Base-by-base conservation (phyloP, 1,140 invertebrate species). In the Trypoxylus dichotomus region DNA sequence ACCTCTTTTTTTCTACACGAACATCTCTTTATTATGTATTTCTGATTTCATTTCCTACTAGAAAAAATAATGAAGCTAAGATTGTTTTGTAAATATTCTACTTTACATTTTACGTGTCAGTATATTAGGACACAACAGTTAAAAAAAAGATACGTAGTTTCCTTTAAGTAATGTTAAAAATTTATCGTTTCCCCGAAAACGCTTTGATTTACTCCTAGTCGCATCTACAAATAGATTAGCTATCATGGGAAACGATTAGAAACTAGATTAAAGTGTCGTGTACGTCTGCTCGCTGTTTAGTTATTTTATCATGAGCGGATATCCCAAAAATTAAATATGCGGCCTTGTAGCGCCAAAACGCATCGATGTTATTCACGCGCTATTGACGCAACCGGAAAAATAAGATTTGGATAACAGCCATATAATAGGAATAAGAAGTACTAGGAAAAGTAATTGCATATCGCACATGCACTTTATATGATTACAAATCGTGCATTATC, bases 351-450 rank as follows among this genome's bases (percentile, higher is more conserved):
- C 47, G 6, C 47, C 47, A n/a, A 54, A 54, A 54, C 47, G 19
- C 15, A 54, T 54, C 47, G 47, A 19, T 54, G 19, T 19, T 54
- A 54, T 54, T 54, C 47, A 54, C n/a, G 47, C 47, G 47, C 47
- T 54, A 54, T 54, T 54, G 47, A 54, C 47, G 47, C 47, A 54
- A 54, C 47, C 47, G 47, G 47, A 54, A 54, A 37, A 54, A n/a
- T 54, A 54, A 54, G 47, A 54, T 54, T 54, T 54, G 47, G 47
- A 54, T 54, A 54, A 54, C 47, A n/a, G 47, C 47, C 47, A 54
- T 54, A 54, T 54, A 54, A 54, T 54, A 54, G 47, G 19, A 54
- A 15, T n/a, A 54, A 54, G 47, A 3, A 54, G 47, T 5, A 54
- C 13, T n/a, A n/a, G 1, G 47, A 54, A 54, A 54, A 54, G 15